phyloP scores from a whole-genome alignment of 2,113 vertebrate genomes.

The Coryphaenoides rupestris region DNA sequence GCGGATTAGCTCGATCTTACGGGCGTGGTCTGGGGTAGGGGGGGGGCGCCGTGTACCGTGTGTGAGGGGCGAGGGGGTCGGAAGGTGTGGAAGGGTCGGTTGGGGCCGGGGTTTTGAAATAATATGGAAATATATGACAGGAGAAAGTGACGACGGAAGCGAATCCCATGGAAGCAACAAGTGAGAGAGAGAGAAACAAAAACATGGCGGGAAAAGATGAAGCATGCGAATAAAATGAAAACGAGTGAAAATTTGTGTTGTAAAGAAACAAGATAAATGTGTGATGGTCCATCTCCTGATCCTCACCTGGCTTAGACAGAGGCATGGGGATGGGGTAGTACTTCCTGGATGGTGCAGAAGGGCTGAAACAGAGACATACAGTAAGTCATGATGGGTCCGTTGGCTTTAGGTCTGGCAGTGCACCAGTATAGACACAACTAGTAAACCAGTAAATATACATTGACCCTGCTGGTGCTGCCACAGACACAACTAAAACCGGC shows the following conservation, averaged over 20 bases:
- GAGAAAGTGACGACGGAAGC: constrained; percentile 19
- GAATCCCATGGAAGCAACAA: constrained; percentile 55
- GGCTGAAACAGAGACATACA: constrained; percentile 63
- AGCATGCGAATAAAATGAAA: constrained; percentile 58
- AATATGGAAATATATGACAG: constrained; percentile 33
- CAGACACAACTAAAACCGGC: too few relatives aligned
- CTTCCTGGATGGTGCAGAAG: constrained; percentile 84
- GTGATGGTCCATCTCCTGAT: background rate
- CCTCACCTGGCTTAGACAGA: constrained; percentile 92
- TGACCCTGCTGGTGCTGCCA: too few relatives aligned
- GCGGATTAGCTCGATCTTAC: constrained; percentile 87
- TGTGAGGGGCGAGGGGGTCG: constrained; percentile 10
- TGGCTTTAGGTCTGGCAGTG: too few relatives aligned
- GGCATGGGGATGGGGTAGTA: constrained; percentile 97
- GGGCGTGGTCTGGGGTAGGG: constrained; percentile 82
- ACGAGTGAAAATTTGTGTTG: constrained; percentile 11
- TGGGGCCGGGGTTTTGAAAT: constrained; percentile 23
- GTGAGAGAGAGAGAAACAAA: constrained; percentile 46
- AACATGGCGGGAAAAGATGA: constrained; percentile 52
- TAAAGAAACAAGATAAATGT: constrained; percentile 18
- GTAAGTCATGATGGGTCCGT: too few relatives aligned
- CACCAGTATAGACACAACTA: too few relatives aligned
- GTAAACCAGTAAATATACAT: too few relatives aligned
- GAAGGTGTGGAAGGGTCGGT: constrained; percentile 24
- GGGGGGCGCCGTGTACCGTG: background rate